Conservation (phyloP, 2,888 invertebrate species). For the Acanthococcus lagerstroemiae region DNA sequence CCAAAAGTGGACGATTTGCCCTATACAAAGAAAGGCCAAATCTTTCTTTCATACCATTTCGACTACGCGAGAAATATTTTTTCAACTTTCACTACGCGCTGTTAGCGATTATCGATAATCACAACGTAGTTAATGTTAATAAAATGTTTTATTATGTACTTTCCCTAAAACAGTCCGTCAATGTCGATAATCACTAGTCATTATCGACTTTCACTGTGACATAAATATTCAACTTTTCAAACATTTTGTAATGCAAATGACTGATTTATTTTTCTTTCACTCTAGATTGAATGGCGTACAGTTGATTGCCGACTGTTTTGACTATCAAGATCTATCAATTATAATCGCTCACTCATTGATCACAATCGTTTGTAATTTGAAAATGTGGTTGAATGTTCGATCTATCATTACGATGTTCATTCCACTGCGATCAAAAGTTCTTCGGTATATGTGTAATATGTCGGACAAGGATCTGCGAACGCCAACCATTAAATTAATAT, state of each 20-base stretch:
- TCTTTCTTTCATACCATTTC: too few relatives aligned
- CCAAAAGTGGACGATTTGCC: too few relatives aligned
- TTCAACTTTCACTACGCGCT: too few relatives aligned
- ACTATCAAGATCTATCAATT: constrained; percentile 64
- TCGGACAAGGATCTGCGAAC: constrained; percentile 83
- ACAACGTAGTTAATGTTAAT: too few relatives aligned
- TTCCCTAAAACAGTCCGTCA: too few relatives aligned
- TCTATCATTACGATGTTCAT: constrained; percentile 80
- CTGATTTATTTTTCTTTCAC: constrained; percentile 69
- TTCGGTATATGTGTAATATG: constrained; percentile 86
- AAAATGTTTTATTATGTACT: too few relatives aligned
- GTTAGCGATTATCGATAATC: too few relatives aligned
- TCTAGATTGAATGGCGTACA: constrained; percentile 79
- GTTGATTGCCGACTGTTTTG: constrained; percentile 78
- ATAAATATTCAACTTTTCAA: neutral
- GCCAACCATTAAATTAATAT: constrained; percentile 83
- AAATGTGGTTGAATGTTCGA: constrained; percentile 85
- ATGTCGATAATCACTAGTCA: too few relatives aligned
- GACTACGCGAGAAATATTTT: too few relatives aligned
- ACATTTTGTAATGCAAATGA: neutral
- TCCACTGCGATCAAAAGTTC: constrained; percentile 72
- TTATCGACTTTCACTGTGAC: too few relatives aligned
- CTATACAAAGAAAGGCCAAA: too few relatives aligned
- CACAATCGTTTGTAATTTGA: constrained; percentile 81
- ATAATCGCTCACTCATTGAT: constrained; percentile 86